A percentile compares a stretch with the other conserved stretches of the same genome.
Conservation (phyloP, 2,113 vertebrate genomes). For the Camelus bactrianus region DNA sequence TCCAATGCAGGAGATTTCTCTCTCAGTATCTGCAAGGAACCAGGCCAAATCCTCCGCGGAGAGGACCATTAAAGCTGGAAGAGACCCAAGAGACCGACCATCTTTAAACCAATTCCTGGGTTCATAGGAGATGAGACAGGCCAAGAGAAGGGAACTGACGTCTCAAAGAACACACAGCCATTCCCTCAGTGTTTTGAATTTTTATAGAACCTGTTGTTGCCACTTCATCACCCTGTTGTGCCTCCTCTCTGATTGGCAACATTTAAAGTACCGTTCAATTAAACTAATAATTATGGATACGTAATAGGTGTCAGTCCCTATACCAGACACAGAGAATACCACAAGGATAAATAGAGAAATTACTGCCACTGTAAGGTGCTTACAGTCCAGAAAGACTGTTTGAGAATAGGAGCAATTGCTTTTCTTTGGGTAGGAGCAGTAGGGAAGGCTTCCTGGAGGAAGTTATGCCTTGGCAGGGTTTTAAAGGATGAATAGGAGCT, state of each 20-base stretch:
- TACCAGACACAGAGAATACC: background rate
- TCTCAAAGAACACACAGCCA: background rate
- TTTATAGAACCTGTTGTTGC: background rate
- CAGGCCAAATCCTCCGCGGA: background rate
- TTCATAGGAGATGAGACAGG: background rate
- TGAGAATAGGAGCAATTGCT: background rate
- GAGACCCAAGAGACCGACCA: background rate
- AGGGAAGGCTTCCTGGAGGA: slow-evolving; percentile 17
- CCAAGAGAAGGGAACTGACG: background rate
- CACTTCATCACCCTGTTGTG: background rate
- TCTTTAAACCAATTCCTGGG: background rate
- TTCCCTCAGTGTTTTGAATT: background rate
- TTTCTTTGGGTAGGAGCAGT: background rate
- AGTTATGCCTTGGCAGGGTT: background rate
- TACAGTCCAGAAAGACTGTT: background rate
- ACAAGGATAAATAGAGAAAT: background rate
- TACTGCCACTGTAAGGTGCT: background rate
- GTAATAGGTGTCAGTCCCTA: background rate
- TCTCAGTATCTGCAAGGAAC: background rate
- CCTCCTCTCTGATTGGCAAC: background rate
- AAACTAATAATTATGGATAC: background rate
- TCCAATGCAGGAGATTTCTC: background rate
- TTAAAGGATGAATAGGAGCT: slow-evolving; percentile 40
- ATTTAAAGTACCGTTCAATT: background rate
- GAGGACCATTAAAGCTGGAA: background rate